These are phyloP conservation scores for Sphecodes monilicornis DNA, from an alignment of 2,888 invertebrate species.

Conservation along the genomic window DNA sequence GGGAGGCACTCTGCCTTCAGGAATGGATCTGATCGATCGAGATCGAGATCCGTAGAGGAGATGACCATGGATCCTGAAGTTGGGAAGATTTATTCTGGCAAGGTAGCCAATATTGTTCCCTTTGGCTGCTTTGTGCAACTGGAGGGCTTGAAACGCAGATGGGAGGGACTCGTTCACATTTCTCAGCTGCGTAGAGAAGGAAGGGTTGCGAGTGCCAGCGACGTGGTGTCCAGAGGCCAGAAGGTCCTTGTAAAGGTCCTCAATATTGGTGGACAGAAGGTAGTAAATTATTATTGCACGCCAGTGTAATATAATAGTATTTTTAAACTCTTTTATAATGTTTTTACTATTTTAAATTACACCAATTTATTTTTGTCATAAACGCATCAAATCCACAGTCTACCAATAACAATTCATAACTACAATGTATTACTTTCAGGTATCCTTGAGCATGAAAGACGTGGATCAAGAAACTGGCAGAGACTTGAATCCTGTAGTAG, in stretches of 20 bases:
- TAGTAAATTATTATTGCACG: slow-evolving; percentile 39
- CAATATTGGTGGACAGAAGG: slow-evolving; percentile 94
- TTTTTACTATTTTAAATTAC: too few species aligned
- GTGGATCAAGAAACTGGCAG: slow-evolving; percentile 97
- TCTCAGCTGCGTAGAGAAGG: slow-evolving; percentile 97
- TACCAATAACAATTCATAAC: neutral
- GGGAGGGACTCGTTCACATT: slow-evolving; percentile 99
- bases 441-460: slow-evolving; percentile 97
- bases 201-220: slow-evolving; percentile 96
- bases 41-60: slow-evolving; percentile 85
- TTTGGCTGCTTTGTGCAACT: slow-evolving; percentile 99
- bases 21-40: slow-evolving; percentile 71
- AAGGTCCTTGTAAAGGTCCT: slow-evolving; percentile 95
- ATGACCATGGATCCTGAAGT: slow-evolving; percentile 91
- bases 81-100: slow-evolving; percentile 96
- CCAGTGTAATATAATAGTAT: too few species aligned
- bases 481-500: slow-evolving; percentile 95
- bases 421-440: slow-evolving; percentile 22
- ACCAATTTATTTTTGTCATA: too few species aligned
- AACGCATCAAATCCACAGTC: too few species aligned
- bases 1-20: slow-evolving; percentile 71
- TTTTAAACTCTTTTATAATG: too few species aligned
- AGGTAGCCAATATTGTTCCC: slow-evolving; percentile 97
- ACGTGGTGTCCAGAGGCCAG: slow-evolving; percentile 95
- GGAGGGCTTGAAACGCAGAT: slow-evolving; percentile 94